Base-by-base conservation (phyloP, 2,797 vertebrate species). In the Ctenochaetus hawaiiensis region DNA sequence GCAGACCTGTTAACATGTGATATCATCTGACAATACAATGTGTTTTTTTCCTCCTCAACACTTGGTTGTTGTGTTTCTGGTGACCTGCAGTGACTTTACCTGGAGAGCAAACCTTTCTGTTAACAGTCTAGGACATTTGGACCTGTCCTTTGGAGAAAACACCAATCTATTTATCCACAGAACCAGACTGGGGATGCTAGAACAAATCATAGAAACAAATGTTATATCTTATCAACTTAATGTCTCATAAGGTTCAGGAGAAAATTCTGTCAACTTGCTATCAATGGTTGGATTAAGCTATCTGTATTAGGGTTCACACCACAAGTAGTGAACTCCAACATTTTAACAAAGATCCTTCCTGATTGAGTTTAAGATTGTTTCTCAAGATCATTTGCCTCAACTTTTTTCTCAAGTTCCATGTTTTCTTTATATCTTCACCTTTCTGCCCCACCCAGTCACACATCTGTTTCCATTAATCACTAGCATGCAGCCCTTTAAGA, bases 91-190 rank as follows among this genome's bases (percentile, higher is more conserved):
- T 37, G 20, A 47, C 8, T 45, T 9, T 95, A 97, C 97, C 97
- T 96, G 96, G 96, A 80, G 94, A 95, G 84, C 95, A 97, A 93
- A 95, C 94, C 87, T 91, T 95, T 91, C 91, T 96, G 92, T 96
- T 94, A 43, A 97, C 88, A 84, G 96, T 96, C 91, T 95, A 96
- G 94, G 91, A 95, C 95, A 99, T 91, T 88, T 96, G 95, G 92
- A 97, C 94, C 80, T 93, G 89, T 91, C 95, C 96, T 95, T 96
- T 97, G 91, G 96, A 96, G 94, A 97, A 96, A 91, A 96, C 84
- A 89, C 97, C 97, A 22, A 97, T 84, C 71, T 96, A 94, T 93
- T 97, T 97, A 78, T 94, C 94, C 94, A 96, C 95, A 83, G 96
- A 95, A 89, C 95, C 95, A 89, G 93, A 94, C 89, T 96, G 96